Evolutionary conservation across 1,140 invertebrate species (phyloP).

Genomic region (Neelides sp.): DNA sequence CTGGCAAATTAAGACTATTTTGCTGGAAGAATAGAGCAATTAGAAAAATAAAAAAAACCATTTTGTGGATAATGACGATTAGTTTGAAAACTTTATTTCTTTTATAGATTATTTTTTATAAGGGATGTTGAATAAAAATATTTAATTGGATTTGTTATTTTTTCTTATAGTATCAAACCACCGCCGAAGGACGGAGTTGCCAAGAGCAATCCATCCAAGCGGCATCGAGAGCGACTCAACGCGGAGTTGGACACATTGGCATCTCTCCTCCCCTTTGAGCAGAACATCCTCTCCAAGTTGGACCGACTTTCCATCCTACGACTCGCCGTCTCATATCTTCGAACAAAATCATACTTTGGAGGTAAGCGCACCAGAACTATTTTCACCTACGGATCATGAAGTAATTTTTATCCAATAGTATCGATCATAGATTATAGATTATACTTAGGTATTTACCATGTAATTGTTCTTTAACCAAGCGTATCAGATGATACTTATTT

Average conservation of each 20-base stretch:
- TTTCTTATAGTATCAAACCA: conserved; percentile 72
- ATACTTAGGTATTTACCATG: too few species aligned
- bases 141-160: too few species aligned
- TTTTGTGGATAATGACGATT: background rate
- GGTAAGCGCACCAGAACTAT: conserved; percentile 52
- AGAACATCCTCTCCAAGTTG: conserved; percentile 93
- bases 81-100: conserved; percentile 3
- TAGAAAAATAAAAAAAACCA: conserved; percentile 14
- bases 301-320: conserved; percentile 94
- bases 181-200: conserved; percentile 90
- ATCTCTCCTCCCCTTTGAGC: conserved; percentile 93
- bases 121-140: background rate
- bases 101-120: conserved; percentile 7
- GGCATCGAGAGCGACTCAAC: conserved; percentile 92
- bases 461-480: too few species aligned
- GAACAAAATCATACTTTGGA: conserved; percentile 99
- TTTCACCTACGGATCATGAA: too few species aligned
- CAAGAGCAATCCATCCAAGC: conserved; percentile 97
- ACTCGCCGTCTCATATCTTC: conserved; percentile 91
- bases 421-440: too few species aligned
- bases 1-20: background rate
- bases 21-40: conserved; percentile 13
- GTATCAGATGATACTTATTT: too few species aligned
- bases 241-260: conserved; percentile 95
- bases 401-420: too few species aligned